A percentile compares a stretch with the other conserved stretches of the same genome.
These are phyloP conservation scores for Cataglyphis livida DNA, from an alignment of 2,888 invertebrate genomes.

Conservation along the genomic window DNA sequence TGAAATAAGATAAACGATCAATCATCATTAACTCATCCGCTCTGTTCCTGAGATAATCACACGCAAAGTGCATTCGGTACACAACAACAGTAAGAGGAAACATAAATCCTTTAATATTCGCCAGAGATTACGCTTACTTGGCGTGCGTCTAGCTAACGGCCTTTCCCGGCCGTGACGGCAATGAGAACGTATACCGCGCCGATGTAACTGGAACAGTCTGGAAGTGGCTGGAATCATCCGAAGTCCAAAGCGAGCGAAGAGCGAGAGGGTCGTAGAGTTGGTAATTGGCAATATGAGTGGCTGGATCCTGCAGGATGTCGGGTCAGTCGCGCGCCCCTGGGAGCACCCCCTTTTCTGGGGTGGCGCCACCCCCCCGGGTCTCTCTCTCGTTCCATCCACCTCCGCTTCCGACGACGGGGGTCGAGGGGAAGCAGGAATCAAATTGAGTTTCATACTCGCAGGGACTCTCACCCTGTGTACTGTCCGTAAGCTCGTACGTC, in stretches of 20 bases:
- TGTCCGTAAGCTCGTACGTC: slow-evolving; percentile 68
- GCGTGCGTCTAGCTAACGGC: slow-evolving; percentile 51
- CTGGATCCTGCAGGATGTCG: slow-evolving; percentile 84
- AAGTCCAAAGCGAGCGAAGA: slow-evolving; percentile 81
- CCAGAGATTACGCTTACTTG: slow-evolving; percentile 52
- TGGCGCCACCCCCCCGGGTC: slow-evolving; percentile 68
- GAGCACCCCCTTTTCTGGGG: slow-evolving; percentile 82
- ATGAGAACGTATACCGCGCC: slow-evolving; percentile 61
- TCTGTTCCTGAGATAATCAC: slow-evolving; percentile 45
- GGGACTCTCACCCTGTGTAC: slow-evolving; percentile 78
- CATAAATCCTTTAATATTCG: slow-evolving; percentile 56
- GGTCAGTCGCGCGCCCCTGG: slow-evolving; percentile 85
- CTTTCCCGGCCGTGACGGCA: slow-evolving; percentile 58
- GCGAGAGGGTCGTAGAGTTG: slow-evolving; percentile 84
- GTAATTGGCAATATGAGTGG: slow-evolving; percentile 86
- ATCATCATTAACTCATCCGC: slow-evolving; percentile 41
- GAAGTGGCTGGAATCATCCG: slow-evolving; percentile 81
- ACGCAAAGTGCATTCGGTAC: slow-evolving; percentile 41
- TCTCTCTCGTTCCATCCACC: slow-evolving; percentile 68
- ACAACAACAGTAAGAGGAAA: slow-evolving; percentile 39
- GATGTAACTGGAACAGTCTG: slow-evolving; percentile 78
- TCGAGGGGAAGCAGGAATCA: slow-evolving; percentile 82
- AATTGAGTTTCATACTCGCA: slow-evolving; percentile 85
- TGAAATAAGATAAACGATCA: slow-evolving; percentile 27
- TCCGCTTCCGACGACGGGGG: slow-evolving; percentile 73